phyloP scores from a whole-genome alignment of 1,140 invertebrate species.

The Halyomorpha halys region DNA sequence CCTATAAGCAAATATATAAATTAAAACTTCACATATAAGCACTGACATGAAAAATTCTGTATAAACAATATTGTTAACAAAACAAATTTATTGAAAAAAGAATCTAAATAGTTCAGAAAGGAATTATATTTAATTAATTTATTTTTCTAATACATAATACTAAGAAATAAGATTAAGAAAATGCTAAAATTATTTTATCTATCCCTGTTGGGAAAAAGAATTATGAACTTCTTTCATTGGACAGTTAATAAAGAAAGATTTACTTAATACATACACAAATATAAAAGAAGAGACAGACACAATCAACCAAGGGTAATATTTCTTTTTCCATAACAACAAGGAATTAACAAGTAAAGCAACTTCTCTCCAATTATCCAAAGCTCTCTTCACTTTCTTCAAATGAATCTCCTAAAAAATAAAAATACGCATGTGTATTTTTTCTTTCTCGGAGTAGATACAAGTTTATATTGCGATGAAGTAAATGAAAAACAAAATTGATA shows the following conservation, averaged over 20 bases:
- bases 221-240: no score
- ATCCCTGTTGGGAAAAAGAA: no score
- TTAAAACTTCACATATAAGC: background rate
- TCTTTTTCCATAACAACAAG: conserved; percentile 70
- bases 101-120: no score
- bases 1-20: conserved; percentile 35
- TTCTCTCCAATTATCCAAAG: conserved; percentile 70
- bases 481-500: background rate
- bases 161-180: no score
- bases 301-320: conserved; percentile 65
- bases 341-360: conserved; percentile 59
- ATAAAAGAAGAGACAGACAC: conserved; percentile 50
- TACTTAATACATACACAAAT: conserved; percentile 41
- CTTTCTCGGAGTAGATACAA: background rate
- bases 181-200: no score
- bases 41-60: no score
- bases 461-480: background rate
- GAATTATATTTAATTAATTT: no score
- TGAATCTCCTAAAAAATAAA: conserved; percentile 7
- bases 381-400: conserved; percentile 60
- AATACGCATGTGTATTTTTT: background rate
- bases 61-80: no score
- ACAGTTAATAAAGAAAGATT: no score
- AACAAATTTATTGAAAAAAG: no score
- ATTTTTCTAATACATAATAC: no score